Evolutionary conservation across 1,140 invertebrate species (phyloP), one percentile per base, ranked within the genome.

Genomic region (Mya arenaria): DNA sequence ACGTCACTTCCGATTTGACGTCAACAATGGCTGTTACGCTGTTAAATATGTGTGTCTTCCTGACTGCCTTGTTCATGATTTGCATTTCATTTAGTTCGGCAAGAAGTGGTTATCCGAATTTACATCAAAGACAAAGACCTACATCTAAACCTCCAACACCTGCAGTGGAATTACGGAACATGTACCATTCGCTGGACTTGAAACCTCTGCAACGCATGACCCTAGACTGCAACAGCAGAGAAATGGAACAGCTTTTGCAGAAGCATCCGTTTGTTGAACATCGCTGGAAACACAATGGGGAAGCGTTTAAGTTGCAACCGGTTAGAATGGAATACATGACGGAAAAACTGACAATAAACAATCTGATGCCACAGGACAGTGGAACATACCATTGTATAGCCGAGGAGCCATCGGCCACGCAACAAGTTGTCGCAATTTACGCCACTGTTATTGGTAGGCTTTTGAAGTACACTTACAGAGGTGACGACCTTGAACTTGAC

Each of bases 251-350:
- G 34, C 39, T 78, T 25, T 13, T 56, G n/a, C 19, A 30, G 4
- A 30, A 78, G n/a, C 58, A 37, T 52, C 75, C 75, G 32, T 68
- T 52, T 17, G 41, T 48, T 10, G 63, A 66, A 30, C n/a, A 65
- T 19, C 62, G 75, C 23, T 78, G 75, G 75, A 58, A 78, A 78
- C 48, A 78, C 41, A 78, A 78, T 68, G 63, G 75, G 4, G 34
- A 68, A 32, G 68, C 63, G 25, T 68, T 78, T 6, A n/a, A n/a
- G 10, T 32, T 78, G 8, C 75, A 78, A 34, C 65, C 75, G 5
- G 63, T 62, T 30, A 78, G 75, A 56, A 78, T 78, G 75, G 23
- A 39, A 19, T 32, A 56, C 36, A 58, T n/a, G 1, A 10, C 55
- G 13, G 52, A 56, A 8, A 36, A 41, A n/a, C 41, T 78, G 10